Conservation (phyloP, 1,140 invertebrate species). For the Cherax destructor region DNA sequence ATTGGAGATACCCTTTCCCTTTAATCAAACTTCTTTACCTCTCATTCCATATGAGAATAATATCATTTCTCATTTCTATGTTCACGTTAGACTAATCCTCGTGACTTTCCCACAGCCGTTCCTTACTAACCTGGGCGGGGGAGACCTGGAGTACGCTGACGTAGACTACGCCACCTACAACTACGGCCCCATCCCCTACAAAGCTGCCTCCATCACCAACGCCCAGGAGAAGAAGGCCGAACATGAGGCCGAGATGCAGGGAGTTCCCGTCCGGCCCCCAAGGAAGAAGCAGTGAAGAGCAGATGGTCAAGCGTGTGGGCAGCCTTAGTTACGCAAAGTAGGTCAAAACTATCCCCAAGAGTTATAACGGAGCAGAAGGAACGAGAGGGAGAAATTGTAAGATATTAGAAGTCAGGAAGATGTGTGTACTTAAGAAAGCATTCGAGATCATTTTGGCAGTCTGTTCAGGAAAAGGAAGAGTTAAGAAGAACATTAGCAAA, state of each 20-base stretch:
- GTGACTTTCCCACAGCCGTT: constrained; percentile 79
- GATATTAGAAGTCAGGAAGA: neutral
- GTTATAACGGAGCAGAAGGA: neutral
- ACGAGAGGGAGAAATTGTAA: neutral
- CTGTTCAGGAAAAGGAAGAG: too few species aligned
- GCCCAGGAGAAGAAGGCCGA: constrained; percentile 72
- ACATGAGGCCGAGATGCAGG: constrained; percentile 71
- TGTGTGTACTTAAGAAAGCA: neutral
- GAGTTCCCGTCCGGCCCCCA: constrained; percentile 72
- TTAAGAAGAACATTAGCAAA: too few species aligned
- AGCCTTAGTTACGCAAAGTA: neutral
- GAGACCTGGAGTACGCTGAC: constrained; percentile 90
- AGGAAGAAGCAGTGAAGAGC: constrained; percentile 69
- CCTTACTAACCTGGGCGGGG: constrained; percentile 80
- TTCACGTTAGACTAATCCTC: too few species aligned
- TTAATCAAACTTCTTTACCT: too few species aligned
- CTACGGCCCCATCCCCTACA: constrained; percentile 93
- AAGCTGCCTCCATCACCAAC: constrained; percentile 84
- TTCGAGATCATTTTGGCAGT: too few species aligned
- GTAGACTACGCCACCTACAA: constrained; percentile 84
- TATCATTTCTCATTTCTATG: too few species aligned
- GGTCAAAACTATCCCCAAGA: neutral
- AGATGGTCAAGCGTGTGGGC: neutral
- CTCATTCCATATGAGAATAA: too few species aligned
- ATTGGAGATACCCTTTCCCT: too few species aligned